Evolutionary conservation across 1,140 invertebrate species (phyloP), one percentile per base, ranked within the genome.

Genomic region (Papilio polyxenes): DNA sequence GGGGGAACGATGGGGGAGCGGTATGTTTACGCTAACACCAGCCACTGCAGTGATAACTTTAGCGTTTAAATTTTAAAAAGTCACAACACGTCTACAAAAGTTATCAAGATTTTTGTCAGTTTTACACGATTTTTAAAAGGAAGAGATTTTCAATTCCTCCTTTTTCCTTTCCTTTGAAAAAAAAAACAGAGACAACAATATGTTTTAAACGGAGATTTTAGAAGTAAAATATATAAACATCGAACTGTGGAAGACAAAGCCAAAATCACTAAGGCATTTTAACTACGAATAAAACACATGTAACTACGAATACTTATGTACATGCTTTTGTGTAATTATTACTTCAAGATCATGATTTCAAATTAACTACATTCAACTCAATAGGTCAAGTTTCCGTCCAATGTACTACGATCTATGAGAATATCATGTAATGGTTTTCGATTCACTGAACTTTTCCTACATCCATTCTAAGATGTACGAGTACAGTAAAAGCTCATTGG

Each of bases 1-100:
- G 15, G 48, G 11, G 48, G 44, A 53, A 37, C 13, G 65, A n/a
- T n/a, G 65, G 23, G 62, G 11, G 23, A 10, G 15, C 31, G 11
- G 65, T n/a, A 49, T 76, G 20, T 76, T 76, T 31, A 76, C 75
- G 49, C 20, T 76, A 53, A 31, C 20, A 76, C 31, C 20, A 76
- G 40, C 48, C 9, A 75, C 74, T 20, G 37, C 74, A 75, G n/a
- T 75, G 17, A 75, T 75, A 69, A 69, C 31, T 69, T 69, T 15
- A 69, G 65, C 65, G 31, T 69, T 69, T 15, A 5, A 56, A 13
- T 56, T 17, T 17, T 17, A n/a, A n/a, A 23, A 65, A 23, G 3
- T 65, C 59, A 23, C 13, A 51, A 56, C 1, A 53, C 1, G 13
- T 53, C 51, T 53, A 5, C 5, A 13, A 53, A 17, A 53, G 15